Percentiles rank a stretch among this genome's conserved stretches.
Evolutionary conservation across 2,888 invertebrate genomes (phyloP).

Genomic region (Hemithea aestivaria): DNA sequence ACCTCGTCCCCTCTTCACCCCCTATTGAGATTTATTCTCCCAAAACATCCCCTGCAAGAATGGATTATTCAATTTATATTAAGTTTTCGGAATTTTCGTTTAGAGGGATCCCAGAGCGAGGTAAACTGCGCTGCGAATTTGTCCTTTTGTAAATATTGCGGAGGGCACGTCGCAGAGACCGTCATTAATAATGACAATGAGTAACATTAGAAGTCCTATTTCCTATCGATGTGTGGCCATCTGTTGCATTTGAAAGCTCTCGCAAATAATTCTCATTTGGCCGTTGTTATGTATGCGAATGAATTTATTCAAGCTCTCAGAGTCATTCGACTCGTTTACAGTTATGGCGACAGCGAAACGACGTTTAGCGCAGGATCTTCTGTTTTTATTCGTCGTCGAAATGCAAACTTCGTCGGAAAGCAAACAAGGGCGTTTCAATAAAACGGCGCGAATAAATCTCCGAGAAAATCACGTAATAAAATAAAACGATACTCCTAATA

Average conservation of each 20-base stretch:
- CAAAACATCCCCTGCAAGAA: slow-evolving; percentile 69
- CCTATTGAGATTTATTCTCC: slow-evolving; percentile 75
- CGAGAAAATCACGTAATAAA: slow-evolving; percentile 49
- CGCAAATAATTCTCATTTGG: slow-evolving; percentile 27
- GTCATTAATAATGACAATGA: slow-evolving; percentile 69
- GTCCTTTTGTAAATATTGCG: slow-evolving; percentile 64
- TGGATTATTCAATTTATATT: slow-evolving; percentile 77
- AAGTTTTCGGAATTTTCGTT: slow-evolving; percentile 76
- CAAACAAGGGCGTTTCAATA: slow-evolving; percentile 43
- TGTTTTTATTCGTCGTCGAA: slow-evolving; percentile 36
- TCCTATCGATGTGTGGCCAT: slow-evolving; percentile 53
- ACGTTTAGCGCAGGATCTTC: slow-evolving; percentile 22
- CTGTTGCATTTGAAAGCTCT: slow-evolving; percentile 44
- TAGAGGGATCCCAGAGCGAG: slow-evolving; percentile 59
- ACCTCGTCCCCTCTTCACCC: slow-evolving; percentile 58
- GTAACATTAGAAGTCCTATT: slow-evolving; percentile 56
- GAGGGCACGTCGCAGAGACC: slow-evolving; percentile 55
- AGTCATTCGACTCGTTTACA: slow-evolving; percentile 32
- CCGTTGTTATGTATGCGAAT: slow-evolving; percentile 20
- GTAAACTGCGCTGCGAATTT: slow-evolving; percentile 55
- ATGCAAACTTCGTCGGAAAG: slow-evolving; percentile 33
- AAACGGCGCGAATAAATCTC: slow-evolving; percentile 45
- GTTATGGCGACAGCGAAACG: slow-evolving; percentile 29
- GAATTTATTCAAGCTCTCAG: slow-evolving; percentile 25
- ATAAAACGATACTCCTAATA: slow-evolving; percentile 54